Percentiles rank a stretch among this genome's conserved stretches.
These are phyloP conservation scores for Thelaira solivaga DNA, from an alignment of 2,888 invertebrate species.

Conservation along the genomic window DNA sequence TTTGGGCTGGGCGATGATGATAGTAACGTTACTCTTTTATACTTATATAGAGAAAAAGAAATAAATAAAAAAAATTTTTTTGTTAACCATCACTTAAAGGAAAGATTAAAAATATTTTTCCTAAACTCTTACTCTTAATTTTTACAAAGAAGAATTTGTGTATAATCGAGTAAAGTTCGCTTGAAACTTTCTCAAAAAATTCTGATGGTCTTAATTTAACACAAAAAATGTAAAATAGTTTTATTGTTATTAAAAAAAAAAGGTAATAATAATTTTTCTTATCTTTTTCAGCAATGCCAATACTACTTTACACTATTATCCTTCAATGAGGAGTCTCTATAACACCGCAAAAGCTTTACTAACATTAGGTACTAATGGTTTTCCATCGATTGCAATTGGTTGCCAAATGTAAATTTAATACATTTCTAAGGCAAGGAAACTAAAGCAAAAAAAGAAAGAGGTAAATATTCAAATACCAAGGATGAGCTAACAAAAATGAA, in stretches of 20 bases:
- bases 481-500: slow-evolving; percentile 48
- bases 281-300: not conserved
- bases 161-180: too few relatives aligned
- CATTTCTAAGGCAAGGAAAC: slow-evolving; percentile 18
- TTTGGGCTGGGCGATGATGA: too few relatives aligned
- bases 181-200: too few relatives aligned
- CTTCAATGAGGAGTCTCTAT: slow-evolving; percentile 2
- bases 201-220: slow-evolving; percentile 40
- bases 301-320: slow-evolving; percentile 17
- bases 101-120: too few relatives aligned
- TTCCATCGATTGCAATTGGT: slow-evolving; percentile 59
- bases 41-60: too few relatives aligned
- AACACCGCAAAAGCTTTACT: slow-evolving; percentile 25
- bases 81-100: too few relatives aligned
- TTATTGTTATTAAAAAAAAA: slow-evolving; percentile 60
- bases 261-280: slow-evolving; percentile 53
- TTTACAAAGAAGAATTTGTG: too few relatives aligned
- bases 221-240: slow-evolving; percentile 47
- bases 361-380: slow-evolving; percentile 58
- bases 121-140: too few relatives aligned
- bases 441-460: too few relatives aligned
- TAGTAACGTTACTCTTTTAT: too few relatives aligned
- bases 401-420: slow-evolving; percentile 63
- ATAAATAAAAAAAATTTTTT: too few relatives aligned
- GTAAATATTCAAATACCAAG: slow-evolving; percentile 50